Conservation (phyloP, 2,797 vertebrate genomes). For the Falco rusticolus region DNA sequence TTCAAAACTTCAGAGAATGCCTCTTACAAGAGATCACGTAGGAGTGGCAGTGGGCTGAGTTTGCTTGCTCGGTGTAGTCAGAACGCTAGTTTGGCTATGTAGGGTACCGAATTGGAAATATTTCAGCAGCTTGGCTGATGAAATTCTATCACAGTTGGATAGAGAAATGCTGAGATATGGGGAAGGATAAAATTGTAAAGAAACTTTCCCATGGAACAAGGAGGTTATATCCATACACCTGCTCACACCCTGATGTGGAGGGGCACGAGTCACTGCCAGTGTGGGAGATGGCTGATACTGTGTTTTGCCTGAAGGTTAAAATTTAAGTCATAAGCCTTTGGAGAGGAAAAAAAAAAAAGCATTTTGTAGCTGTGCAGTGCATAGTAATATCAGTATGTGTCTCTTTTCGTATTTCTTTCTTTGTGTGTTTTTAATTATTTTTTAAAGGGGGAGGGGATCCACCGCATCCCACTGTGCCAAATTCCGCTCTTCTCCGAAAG, state of each 20-base stretch:
- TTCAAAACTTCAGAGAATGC: not conserved
- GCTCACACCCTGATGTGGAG: not conserved
- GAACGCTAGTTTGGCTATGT: not conserved
- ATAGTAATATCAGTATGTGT: not conserved
- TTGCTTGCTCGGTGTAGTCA: not conserved
- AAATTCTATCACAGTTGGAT: not conserved
- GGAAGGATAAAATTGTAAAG: not conserved
- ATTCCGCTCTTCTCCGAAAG: not conserved
- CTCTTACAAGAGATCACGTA: not conserved
- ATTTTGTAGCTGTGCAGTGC: not conserved
- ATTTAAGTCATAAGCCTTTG: not conserved
- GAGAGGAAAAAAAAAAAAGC: not conserved
- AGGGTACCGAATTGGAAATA: not conserved
- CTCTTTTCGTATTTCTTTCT: not conserved
- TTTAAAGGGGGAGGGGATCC: too few species aligned
- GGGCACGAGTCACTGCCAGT: fast-evolving
- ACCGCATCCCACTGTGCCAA: not conserved
- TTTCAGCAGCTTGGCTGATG: not conserved
- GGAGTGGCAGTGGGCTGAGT: not conserved
- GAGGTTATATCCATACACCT: not conserved
- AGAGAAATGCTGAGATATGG: not conserved
- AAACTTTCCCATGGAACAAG: not conserved
- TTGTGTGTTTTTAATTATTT: not conserved
- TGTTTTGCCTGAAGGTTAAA: not conserved
- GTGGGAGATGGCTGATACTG: fast-evolving